These are phyloP conservation scores for Oreocharis arfaki DNA, from an alignment of 2,113 vertebrate species.

Conservation along the genomic window DNA sequence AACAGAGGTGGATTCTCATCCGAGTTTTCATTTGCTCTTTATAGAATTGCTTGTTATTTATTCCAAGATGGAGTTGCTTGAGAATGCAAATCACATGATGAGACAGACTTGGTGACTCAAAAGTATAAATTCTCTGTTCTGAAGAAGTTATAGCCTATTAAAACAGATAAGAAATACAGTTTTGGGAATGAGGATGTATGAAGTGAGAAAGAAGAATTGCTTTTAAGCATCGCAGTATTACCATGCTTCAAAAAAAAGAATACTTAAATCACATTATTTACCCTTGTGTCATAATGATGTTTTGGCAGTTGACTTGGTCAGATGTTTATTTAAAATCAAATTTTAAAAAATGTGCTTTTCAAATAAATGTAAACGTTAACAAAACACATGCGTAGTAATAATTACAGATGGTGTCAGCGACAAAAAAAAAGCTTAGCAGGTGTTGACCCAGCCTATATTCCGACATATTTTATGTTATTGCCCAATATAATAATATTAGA, in stretches of 20 bases:
- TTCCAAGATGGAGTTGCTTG: neutral
- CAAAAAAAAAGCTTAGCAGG: conserved; percentile 27
- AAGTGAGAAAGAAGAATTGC: neutral
- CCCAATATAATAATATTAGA: conserved; percentile 31
- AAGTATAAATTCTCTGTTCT: neutral
- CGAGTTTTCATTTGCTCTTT: neutral
- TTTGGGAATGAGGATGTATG: neutral
- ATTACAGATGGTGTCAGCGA: neutral
- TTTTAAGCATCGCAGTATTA: neutral
- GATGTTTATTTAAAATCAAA: conserved; percentile 6
- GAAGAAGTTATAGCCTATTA: neutral
- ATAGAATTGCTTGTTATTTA: neutral
- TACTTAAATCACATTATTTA: neutral
- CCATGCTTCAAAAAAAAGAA: neutral
- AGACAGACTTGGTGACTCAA: neutral
- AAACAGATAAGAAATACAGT: neutral
- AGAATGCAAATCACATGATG: neutral
- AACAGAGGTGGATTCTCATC: neutral
- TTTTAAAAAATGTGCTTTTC: neutral
- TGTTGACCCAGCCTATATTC: conserved; percentile 24
- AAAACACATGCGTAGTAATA: conserved; percentile 35
- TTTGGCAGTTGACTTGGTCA: neutral
- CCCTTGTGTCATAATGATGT: neutral
- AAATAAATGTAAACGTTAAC: conserved; percentile 36
- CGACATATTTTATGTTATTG: conserved; percentile 43